These are phyloP conservation scores for Ophion costatus DNA, from an alignment of 2,888 invertebrate genomes.

Conservation along the genomic window DNA sequence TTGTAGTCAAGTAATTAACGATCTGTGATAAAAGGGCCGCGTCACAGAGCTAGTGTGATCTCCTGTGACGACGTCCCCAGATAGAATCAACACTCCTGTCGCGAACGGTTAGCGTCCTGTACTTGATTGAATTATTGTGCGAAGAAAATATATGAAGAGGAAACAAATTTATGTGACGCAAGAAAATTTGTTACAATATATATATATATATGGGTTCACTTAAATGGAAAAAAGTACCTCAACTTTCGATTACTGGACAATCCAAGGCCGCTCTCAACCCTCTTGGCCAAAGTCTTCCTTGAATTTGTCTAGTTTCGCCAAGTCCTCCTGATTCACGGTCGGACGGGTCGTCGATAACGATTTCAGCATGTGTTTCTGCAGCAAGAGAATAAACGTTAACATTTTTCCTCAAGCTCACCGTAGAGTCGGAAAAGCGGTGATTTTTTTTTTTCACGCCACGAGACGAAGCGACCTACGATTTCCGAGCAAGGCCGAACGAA, in stretches of 20 bases:
- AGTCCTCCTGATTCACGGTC: slow-evolving; percentile 98
- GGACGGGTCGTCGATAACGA: slow-evolving; percentile 98
- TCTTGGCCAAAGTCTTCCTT: slow-evolving; percentile 99
- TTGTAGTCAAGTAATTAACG: no score
- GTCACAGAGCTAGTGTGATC: no score
- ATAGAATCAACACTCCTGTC: no score
- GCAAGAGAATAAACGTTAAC: slow-evolving; percentile 46
- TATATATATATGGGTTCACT: slow-evolving; percentile 37
- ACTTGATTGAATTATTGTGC: no score
- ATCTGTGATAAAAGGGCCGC: no score
- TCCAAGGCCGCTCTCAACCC: slow-evolving; percentile 86
- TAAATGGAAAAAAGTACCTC: slow-evolving; percentile 63
- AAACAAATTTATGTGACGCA: no score
- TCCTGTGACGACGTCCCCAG: no score
- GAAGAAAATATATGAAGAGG: no score
- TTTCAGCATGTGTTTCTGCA: slow-evolving; percentile 94
- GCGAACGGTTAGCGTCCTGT: no score
- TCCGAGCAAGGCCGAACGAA: no score
- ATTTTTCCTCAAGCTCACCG: not conserved
- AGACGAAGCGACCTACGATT: no score
- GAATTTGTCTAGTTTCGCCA: slow-evolving; percentile 96
- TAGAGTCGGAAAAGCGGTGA: not conserved
- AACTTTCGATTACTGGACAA: slow-evolving; percentile 22
- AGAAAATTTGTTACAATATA: no score
- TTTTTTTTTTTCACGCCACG: not conserved